Base-by-base conservation (phyloP, 53 echinoderm and acorn worm genomes). In the Crossaster papposus region DNA sequence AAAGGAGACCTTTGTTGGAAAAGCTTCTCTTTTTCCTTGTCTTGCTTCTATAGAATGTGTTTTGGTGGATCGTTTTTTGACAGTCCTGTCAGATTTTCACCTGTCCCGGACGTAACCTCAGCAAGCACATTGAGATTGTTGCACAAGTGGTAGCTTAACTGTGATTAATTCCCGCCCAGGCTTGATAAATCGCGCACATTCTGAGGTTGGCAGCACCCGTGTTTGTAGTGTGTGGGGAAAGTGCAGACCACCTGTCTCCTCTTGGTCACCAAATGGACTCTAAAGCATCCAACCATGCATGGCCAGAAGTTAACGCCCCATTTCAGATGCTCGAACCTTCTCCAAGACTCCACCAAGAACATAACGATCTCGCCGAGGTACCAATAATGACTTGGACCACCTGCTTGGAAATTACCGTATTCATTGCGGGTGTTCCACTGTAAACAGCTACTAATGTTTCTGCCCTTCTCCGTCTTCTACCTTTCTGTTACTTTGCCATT, bases 381-480 rank as follows among this genome's bases (percentile, higher is more conserved):
- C 76, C 77, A 17, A 32, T 55, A 77, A 64, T 87, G 62, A 36
- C 32, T 62, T 33, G 76, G 6, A 36, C 62, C 87, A 87, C 87
- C 87, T 87, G 87, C 87, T 32, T 6, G 87, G 36, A 76, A 77
- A 72, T 58, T 0, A 34, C 32, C 77, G 76, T 74, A 76, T 76
- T 87, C 87, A 77, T 34, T 26, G 63, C 36, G 77, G 32, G 54
- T 62, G 36, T 22, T 75, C 62, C 72, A 30, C 87, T 77, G 87
- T 58, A 37, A 64, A 87, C 62, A 17, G 36, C 77, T 62, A 13
- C 75, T 26, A 87, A 77, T 87, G 76, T 75, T 75, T 77, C 87
- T 58, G 87, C 58, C 62, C 36, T 22, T 28, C 53, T 54, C 52
- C 53, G 31, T 34, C 30, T 23, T 36, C 34, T 26, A 36, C 70